Base-by-base conservation (phyloP, 2,113 vertebrate species). In the Apodemus sylvaticus region DNA sequence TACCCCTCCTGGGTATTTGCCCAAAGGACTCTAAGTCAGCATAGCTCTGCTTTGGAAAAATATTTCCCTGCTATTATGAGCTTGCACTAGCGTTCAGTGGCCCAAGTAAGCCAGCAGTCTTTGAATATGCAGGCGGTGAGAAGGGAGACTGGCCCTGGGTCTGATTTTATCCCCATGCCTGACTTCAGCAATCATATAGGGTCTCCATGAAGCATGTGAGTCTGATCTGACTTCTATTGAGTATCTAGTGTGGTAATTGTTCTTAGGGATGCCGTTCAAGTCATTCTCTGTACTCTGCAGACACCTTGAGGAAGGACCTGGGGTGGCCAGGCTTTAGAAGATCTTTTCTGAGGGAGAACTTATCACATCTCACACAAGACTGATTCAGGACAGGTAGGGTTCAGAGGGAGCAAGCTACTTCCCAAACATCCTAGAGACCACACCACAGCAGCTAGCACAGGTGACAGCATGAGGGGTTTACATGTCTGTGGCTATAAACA, bases 401-500 rank as follows among this genome's bases (percentile, higher is more conserved):
- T 58, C n/a, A n/a, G 45, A 78, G 89, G 48, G 10, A 95, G 60
- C 88, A 79, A 97, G 64, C 13, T 96, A 87, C 90, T 96, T 81
- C 86, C 58, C 58, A 58, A 19, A 19, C 4, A 20, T 58, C 58
- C 90, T 92, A 77, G 97, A 88, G 97, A 94, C 94, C 78, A 39
- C 0, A 3, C 42, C 9, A 34, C 45, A 92, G 90, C 12, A 94
- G 94, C 96, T 96, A 97, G 78, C 90, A 91, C 94, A 96, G 96
- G 95, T 91, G 86, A 85, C 96, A 94, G 29, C 4, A 82, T 34
- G 62, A 5, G 13, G 70, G 97, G 96, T 97, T 94, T 96, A 71
- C 14, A 20, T 93, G 89, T 70, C 97, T 97, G 96, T 97, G 97
- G 90, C 94, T 96, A 39, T 92, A 85, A 85, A 70, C 92, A 85